A percentile compares a stretch with the other conserved stretches of the same genome.
Conservation (phyloP, 1,140 invertebrate species). For the Diprion similis region DNA sequence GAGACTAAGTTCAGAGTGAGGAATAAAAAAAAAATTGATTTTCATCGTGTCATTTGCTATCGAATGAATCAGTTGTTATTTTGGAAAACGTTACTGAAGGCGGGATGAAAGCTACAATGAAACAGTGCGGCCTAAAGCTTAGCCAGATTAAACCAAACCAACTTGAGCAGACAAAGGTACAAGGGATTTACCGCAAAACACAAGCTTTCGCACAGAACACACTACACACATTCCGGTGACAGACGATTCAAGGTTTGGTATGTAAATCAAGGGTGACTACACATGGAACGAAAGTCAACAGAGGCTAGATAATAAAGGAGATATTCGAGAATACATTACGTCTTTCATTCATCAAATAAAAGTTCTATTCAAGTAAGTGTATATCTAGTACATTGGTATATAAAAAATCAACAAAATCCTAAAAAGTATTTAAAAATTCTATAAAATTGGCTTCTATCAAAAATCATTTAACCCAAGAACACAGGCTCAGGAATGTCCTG, state of each 20-base stretch:
- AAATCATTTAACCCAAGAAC: background rate
- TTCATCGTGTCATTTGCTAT: too few species aligned
- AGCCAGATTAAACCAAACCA: background rate
- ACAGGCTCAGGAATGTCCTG: constrained; percentile 54
- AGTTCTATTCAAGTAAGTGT: background rate
- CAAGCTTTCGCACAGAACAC: background rate
- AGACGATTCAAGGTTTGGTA: background rate
- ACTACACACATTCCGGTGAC: background rate
- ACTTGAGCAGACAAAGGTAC: background rate
- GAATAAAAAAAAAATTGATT: too few species aligned
- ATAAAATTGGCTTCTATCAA: background rate
- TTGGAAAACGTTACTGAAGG: too few species aligned
- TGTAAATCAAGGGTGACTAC: background rate
- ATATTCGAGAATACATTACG: background rate
- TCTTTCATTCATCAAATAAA: background rate
- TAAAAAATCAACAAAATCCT: constrained; percentile 12
- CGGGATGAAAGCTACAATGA: too few species aligned
- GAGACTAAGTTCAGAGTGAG: too few species aligned
- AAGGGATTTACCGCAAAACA: background rate
- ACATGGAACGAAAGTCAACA: background rate
- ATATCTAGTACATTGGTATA: constrained; percentile 6
- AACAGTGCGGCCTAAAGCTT: too few species aligned
- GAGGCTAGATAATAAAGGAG: background rate
- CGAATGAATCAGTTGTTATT: too few species aligned
- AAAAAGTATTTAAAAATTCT: constrained; percentile 11